These are phyloP conservation scores for Melanotaenia boesemani DNA, from an alignment of 2,797 vertebrate genomes.

Conservation along the genomic window DNA sequence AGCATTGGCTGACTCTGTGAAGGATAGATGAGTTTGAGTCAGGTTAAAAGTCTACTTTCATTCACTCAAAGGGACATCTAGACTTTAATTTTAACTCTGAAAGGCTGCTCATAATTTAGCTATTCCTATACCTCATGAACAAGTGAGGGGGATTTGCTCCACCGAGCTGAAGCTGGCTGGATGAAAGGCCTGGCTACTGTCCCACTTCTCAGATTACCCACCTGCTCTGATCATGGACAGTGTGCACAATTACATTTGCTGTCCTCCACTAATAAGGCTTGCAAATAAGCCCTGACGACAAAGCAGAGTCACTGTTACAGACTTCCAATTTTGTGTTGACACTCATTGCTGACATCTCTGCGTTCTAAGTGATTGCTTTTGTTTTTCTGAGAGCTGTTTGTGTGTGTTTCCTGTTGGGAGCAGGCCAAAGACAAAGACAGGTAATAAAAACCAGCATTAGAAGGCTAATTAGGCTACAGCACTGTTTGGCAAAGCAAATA, in stretches of 20 bases:
- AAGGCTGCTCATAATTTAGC: slow-evolving; percentile 47
- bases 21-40: slow-evolving; percentile 70
- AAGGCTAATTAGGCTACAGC: slow-evolving; percentile 81
- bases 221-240: slow-evolving; percentile 53
- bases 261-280: slow-evolving; percentile 54
- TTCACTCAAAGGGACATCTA: slow-evolving; percentile 47
- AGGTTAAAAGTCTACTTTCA: slow-evolving; percentile 74
- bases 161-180: slow-evolving; percentile 51
- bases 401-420: slow-evolving; percentile 55
- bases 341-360: slow-evolving; percentile 40
- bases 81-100: slow-evolving; percentile 65
- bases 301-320: slow-evolving; percentile 33
- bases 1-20: slow-evolving; percentile 55
- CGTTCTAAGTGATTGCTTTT: slow-evolving; percentile 46
- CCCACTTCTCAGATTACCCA: slow-evolving; percentile 64
- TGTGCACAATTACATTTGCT: slow-evolving; percentile 47
- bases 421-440: slow-evolving; percentile 70
- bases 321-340: slow-evolving; percentile 61
- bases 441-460: slow-evolving; percentile 83
- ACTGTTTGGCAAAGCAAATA: slow-evolving; percentile 76
- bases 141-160: slow-evolving; percentile 66
- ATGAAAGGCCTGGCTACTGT: slow-evolving; percentile 57
- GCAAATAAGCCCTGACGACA: slow-evolving; percentile 51
- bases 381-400: slow-evolving; percentile 37
- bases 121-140: slow-evolving; percentile 58